phyloP scores from a whole-genome alignment of 1,140 invertebrate genomes.

The Acromyrmex charruanus region DNA sequence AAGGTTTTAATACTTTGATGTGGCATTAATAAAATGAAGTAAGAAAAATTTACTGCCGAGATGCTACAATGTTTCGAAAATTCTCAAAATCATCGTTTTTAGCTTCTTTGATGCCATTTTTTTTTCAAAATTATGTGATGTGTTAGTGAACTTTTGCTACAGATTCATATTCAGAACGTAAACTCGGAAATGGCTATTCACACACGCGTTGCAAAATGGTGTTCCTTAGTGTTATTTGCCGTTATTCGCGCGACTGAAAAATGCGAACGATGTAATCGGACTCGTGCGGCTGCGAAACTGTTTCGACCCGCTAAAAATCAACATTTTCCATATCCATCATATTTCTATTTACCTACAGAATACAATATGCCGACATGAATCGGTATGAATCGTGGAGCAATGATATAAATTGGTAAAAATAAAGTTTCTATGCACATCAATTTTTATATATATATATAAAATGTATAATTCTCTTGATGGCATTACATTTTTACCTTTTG shows the following conservation, averaged over 20 bases:
- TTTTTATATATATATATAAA: background rate
- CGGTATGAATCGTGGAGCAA: background rate
- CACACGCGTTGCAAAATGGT: no score
- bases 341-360: background rate
- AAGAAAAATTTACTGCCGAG: no score
- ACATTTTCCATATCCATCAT: constrained; percentile 37
- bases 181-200: no score
- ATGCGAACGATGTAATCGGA: constrained; percentile 36
- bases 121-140: no score
- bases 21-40: no score
- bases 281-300: background rate
- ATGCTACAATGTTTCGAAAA: no score
- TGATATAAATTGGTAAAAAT: background rate
- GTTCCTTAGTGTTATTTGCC: constrained; percentile 33
- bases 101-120: no score
- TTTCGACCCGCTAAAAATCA: constrained; percentile 28
- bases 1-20: no score
- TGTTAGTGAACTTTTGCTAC: no score
- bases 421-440: background rate
- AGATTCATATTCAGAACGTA: no score
- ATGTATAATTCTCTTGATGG: background rate
- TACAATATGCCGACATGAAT: background rate
- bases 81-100: no score
- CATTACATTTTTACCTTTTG: background rate
- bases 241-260: constrained; percentile 31